Percentiles rank a stretch among this genome's conserved stretches.
phyloP scores from a whole-genome alignment of 2,113 vertebrate genomes.

The Halichoeres trimaculatus region DNA sequence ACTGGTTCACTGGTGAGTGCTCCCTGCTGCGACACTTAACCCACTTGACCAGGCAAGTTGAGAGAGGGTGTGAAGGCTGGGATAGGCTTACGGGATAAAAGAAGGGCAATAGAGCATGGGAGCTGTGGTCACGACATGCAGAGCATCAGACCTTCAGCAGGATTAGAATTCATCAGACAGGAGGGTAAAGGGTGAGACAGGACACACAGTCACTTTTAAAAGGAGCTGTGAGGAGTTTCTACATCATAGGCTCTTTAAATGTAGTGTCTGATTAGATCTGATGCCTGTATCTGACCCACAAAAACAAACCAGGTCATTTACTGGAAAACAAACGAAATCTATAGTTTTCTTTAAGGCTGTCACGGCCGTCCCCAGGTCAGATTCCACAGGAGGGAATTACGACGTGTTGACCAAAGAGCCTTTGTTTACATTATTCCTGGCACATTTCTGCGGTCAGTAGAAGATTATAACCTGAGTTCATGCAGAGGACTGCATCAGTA shows the following conservation, averaged over 20 bases:
- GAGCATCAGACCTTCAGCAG: not conserved
- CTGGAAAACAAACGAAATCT: not conserved
- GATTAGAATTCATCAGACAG: not conserved
- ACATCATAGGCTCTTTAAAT: no score
- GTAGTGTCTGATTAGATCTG: not conserved
- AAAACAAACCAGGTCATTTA: not conserved
- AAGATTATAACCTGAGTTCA: no score
- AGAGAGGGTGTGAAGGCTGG: conserved; percentile 5
- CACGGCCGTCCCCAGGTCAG: not conserved
- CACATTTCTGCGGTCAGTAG: not conserved
- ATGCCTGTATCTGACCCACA: not conserved
- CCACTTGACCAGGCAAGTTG: conserved; percentile 59
- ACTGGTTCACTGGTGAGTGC: conserved; percentile 38
- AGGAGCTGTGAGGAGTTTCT: no score
- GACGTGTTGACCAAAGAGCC: not conserved
- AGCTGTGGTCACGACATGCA: conserved; percentile 22
- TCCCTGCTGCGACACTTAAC: conserved; percentile 63
- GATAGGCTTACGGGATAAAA: conserved; percentile 36
- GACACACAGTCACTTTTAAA: not conserved
- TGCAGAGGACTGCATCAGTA: no score
- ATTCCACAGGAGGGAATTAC: not conserved
- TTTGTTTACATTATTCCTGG: not conserved
- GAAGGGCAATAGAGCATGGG: conserved; percentile 33
- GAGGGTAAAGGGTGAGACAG: not conserved
- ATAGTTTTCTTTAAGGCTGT: not conserved